Evolutionary conservation across 2,888 invertebrate species (phyloP), one percentile per base, ranked within the genome.

Genomic region (Sthenelais limicola): DNA sequence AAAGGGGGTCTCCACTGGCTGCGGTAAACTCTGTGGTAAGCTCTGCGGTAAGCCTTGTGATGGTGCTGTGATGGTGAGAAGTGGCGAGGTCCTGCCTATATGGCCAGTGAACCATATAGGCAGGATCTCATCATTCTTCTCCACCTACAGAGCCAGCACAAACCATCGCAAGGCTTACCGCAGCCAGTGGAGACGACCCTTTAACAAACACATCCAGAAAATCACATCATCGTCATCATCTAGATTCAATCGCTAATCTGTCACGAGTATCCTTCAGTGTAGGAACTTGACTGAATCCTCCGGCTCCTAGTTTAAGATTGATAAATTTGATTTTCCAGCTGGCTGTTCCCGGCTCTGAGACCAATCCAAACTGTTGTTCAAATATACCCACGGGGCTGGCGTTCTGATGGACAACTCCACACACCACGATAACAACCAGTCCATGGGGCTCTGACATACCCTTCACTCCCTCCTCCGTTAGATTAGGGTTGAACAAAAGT

Each of bases 251-350:
- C 0, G 70, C 32, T 12, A 70, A 56, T 38, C 33, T 38, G 21
- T 32, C 49, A 18, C 43, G 54, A 9, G 71, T 71, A n/a, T 32
- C 1, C 43, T 71, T 30, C 12, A 71, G 48, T 15, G 71, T 71
- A 1, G 71, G 73, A 47, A 43, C 28, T 18, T 43, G 43, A 3
- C 52, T 18, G 7, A 9, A 7, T 18, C 28, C n/a, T 7, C 35
- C 24, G 3, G 66, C 32, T 15, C 68, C 18, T 1, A 78, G n/a
- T 33, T 73, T 74, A 15, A 78, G 47, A 38, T 74, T 68, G 2
- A 90, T 89, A n/a, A 88, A 90, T 83, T 92, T 92, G 28, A 92
- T 90, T 86, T 92, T 92, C 91, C 92, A 93, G 82, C 91, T 92
- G 81, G 92, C 91, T n/a, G 90, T 88, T 33, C 88, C 85, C 0